Evolutionary conservation across 2,888 invertebrate genomes (phyloP).

Genomic region (Mechanitis mazaeus): DNA sequence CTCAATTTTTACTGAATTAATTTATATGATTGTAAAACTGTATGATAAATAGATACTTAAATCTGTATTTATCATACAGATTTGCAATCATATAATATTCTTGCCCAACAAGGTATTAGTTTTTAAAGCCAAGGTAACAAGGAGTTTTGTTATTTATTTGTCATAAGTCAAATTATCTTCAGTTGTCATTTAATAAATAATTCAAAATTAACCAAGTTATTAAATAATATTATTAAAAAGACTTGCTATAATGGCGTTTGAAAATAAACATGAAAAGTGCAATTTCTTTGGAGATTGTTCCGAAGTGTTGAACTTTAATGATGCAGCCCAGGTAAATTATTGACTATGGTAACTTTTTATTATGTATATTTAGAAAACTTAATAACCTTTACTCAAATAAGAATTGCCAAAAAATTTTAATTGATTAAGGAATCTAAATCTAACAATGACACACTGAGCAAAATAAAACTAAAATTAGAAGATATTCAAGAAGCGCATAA

Average conservation of each 20-base stretch:
- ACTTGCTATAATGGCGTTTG: not conserved
- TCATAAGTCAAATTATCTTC: not conserved
- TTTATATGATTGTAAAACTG: too few species aligned
- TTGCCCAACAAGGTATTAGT: not conserved
- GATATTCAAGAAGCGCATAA: slow-evolving; percentile 50
- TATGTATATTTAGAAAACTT: not conserved
- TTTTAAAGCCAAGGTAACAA: too few species aligned
- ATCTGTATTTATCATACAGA: too few species aligned
- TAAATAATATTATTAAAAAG: not conserved
- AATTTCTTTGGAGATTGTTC: slow-evolving; percentile 1
- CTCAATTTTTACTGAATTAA: too few species aligned
- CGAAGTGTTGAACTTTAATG: not conserved
- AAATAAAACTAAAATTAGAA: slow-evolving; percentile 46
- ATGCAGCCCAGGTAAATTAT: not conserved
- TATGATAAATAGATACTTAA: too few species aligned
- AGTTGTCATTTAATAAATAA: too few species aligned
- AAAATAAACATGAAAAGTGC: not conserved
- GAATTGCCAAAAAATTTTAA: too few species aligned
- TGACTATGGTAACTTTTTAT: not conserved
- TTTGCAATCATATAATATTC: too few species aligned
- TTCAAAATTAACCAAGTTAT: not conserved
- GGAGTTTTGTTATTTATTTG: slow-evolving; percentile 6
- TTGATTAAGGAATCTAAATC: slow-evolving; percentile 23
- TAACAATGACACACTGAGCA: slow-evolving; percentile 28
- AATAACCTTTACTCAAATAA: too few species aligned